Conservation (phyloP, 2,888 invertebrate genomes). For the Melanargia galathea region DNA sequence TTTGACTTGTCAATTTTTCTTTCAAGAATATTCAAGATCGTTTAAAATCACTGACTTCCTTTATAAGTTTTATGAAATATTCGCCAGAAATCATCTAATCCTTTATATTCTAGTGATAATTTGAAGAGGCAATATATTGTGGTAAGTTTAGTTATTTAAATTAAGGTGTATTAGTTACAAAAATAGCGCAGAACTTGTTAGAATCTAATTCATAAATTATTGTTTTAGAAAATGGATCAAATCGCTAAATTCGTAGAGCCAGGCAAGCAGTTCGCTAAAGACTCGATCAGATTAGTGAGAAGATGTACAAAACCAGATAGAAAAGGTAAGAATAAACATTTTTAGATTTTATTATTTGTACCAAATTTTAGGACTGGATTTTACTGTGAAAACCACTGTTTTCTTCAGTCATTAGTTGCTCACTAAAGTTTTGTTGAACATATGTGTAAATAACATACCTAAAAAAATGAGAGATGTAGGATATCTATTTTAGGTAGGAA, state of each 20-base stretch:
- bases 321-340: conserved; percentile 86
- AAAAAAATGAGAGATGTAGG: no score
- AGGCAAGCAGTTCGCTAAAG: conserved; percentile 98
- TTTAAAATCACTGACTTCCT: conserved; percentile 38
- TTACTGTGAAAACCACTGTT: neutral
- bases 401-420: no score
- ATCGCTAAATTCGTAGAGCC: conserved; percentile 97
- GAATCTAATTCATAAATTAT: conserved; percentile 32
- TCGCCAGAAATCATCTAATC: neutral
- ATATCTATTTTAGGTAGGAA: no score
- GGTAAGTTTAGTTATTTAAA: neutral
- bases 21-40: conserved; percentile 14
- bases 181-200: neutral
- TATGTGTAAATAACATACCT: no score
- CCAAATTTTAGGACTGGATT: neutral
- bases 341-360: conserved; percentile 3
- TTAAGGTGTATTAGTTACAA: neutral
- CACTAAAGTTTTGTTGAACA: no score
- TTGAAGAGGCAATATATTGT: conserved; percentile 9
- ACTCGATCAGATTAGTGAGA: conserved; percentile 98
- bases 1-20: conserved; percentile 50
- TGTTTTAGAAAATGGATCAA: conserved; percentile 93
- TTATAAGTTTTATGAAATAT: conserved; percentile 19
- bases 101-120: conserved; percentile 2
- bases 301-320: conserved; percentile 99